These are phyloP conservation scores for Aviceda subcristata DNA, from an alignment of 2,113 vertebrate genomes.

Conservation along the genomic window DNA sequence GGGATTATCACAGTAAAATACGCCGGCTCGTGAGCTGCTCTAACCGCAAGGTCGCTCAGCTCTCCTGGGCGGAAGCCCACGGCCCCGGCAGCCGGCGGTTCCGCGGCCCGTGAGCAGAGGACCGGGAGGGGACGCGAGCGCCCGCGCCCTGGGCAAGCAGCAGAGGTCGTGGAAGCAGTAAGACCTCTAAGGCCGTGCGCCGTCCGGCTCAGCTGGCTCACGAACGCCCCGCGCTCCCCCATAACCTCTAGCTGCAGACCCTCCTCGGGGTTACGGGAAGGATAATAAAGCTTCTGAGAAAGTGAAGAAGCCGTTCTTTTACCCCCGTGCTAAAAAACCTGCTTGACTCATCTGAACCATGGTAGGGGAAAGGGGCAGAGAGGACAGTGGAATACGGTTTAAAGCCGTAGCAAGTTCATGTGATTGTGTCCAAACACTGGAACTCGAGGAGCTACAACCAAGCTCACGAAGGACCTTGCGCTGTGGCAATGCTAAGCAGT, in stretches of 20 bases:
- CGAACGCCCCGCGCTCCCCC: neutral
- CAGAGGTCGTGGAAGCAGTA: neutral
- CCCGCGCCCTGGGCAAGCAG: neutral
- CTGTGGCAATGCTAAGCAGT: neutral
- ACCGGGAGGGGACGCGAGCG: neutral
- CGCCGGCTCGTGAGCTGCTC: neutral
- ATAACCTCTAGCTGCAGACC: neutral
- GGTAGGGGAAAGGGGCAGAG: neutral
- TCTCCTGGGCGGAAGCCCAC: neutral
- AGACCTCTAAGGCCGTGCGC: neutral
- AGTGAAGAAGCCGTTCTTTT: neutral
- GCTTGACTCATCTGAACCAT: neutral
- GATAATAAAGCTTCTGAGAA: neutral
- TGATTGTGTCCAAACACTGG: neutral
- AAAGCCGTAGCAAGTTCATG: neutral
- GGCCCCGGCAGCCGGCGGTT: neutral
- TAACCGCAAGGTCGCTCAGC: neutral
- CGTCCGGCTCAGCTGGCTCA: neutral
- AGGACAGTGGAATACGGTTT: neutral
- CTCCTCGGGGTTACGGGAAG: neutral
- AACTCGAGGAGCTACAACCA: neutral
- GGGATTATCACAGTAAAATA: neutral
- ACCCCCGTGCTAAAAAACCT: neutral
- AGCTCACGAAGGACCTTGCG: neutral
- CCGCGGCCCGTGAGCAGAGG: neutral